Evolutionary conservation across 1,140 invertebrate genomes (phyloP).

Genomic region (Drosophila orena): DNA sequence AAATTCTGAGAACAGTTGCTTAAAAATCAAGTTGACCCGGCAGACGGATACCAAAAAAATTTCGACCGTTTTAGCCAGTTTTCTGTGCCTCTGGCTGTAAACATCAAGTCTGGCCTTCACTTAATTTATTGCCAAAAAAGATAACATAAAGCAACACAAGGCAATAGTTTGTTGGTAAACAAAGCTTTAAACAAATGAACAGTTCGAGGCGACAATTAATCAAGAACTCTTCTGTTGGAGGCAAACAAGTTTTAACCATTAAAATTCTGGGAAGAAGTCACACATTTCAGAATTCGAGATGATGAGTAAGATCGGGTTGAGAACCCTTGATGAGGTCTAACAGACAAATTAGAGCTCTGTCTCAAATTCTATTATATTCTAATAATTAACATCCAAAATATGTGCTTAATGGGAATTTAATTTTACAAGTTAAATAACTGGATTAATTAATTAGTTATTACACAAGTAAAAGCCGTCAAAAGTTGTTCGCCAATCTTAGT

Average conservation of each 20-base stretch:
- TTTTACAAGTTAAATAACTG: not conserved
- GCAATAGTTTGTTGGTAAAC: constrained; percentile 37
- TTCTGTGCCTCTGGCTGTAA: constrained; percentile 17
- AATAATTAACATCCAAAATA: constrained; percentile 1
- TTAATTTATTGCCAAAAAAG: constrained; percentile 59
- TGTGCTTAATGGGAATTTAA: not conserved
- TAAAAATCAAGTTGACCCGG: constrained; percentile 28
- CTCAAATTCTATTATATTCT: constrained; percentile 3
- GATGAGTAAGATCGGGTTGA: constrained; percentile 30
- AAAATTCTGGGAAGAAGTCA: constrained; percentile 54
- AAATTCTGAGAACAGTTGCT: constrained; percentile 51
- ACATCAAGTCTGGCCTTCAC: constrained; percentile 46
- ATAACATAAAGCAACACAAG: not conserved
- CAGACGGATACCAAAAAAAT: constrained; percentile 35
- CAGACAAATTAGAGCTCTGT: constrained; percentile 20
- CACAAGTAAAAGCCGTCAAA: too few species aligned
- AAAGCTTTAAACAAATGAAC: constrained; percentile 33
- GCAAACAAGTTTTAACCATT: constrained; percentile 43
- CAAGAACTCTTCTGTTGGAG: constrained; percentile 35
- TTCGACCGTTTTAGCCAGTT: constrained; percentile 33
- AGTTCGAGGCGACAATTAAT: constrained; percentile 63
- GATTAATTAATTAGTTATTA: not conserved
- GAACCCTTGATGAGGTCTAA: constrained; percentile 16
- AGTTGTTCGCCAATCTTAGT: too few species aligned
- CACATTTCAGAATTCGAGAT: not conserved